Evolutionary conservation across 2,113 vertebrate genomes (phyloP).

Genomic region (Polyodon spathula): DNA sequence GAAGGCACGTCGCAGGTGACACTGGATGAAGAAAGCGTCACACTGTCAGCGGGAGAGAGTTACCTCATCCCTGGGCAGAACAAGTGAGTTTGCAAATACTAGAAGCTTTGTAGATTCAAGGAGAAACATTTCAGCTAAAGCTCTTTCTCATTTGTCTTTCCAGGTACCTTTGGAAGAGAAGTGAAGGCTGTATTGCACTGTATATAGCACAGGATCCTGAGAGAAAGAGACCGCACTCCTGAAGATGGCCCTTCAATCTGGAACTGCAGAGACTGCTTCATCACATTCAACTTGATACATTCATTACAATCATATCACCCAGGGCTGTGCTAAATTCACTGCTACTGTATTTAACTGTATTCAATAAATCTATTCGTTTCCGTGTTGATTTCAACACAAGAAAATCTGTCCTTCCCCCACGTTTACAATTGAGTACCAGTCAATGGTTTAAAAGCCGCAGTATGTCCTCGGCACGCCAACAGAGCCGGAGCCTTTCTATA

Average conservation of each 20-base stretch:
- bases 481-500: too few species aligned
- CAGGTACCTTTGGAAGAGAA: constrained; percentile 76
- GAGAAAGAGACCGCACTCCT: constrained; percentile 59
- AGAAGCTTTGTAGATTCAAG: not conserved
- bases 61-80: constrained; percentile 64
- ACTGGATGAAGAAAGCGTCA: constrained; percentile 40
- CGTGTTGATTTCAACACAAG: too few species aligned
- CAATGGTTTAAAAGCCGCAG: too few species aligned
- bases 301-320: too few species aligned
- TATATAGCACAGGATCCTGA: constrained; percentile 72
- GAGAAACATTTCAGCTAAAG: not conserved
- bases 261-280: not conserved
- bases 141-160: constrained; percentile 1
- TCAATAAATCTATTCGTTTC: too few species aligned
- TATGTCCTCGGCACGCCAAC: too few species aligned
- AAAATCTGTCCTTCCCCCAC: too few species aligned
- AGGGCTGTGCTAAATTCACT: too few species aligned
- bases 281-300: not conserved
- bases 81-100: constrained; percentile 53
- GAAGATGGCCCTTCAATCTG: not conserved
- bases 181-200: constrained; percentile 61
- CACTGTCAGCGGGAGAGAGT: constrained; percentile 65
- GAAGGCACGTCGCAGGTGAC: constrained; percentile 68
- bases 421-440: too few species aligned
- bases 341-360: too few species aligned